Base-by-base conservation (phyloP, 2,888 invertebrate species). In the Andrena flavipes region DNA sequence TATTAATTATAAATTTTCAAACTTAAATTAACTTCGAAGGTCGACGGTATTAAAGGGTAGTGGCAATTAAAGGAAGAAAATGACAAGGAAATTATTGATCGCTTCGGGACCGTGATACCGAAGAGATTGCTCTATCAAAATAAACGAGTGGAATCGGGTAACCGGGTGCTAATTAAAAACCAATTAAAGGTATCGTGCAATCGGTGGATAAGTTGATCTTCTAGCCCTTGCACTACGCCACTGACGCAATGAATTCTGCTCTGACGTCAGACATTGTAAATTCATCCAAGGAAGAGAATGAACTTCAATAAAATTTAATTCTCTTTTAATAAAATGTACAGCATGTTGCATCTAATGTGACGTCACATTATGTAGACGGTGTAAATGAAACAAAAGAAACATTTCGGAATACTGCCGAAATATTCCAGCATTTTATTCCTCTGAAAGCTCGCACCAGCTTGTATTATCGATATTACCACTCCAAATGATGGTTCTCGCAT, bases 401-500 rank as follows among this genome's bases (percentile, higher is more conserved):
- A 59, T 48, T 65, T 48, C 23, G 16, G 3, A 10, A 59, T 42
- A 23, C 20, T 8, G 26, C 2, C 16, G 42, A 65, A 7, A 68
- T 8, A 29, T 60, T 51, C 51, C n/a, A 13, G 10, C 35, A 20
- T 35, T 62, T 68, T 68, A 62, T 68, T 75, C 42, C 29, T 26
- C 48, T n/a, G 60, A 75, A 62, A 69, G 51, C 68, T 6, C 51
- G 13, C 51, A 35, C 20, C 29, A 62, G 62, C 10, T 29, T 51
- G 29, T 51, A 69, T 62, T 75, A 62, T 75, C 69, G 69, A 62
- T 33, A 33, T 49, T 68, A 62, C 62, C 54, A 54, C n/a, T 35
- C 5, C 64, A 23, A 64, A 29, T 54, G 54, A 64, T 56, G 56
- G 26, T 5, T 20, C 20, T 33, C 5, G 0, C 33, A 33, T 51